Base-by-base conservation (phyloP, 2,888 invertebrate genomes). In the Watsonalla cultraria region DNA sequence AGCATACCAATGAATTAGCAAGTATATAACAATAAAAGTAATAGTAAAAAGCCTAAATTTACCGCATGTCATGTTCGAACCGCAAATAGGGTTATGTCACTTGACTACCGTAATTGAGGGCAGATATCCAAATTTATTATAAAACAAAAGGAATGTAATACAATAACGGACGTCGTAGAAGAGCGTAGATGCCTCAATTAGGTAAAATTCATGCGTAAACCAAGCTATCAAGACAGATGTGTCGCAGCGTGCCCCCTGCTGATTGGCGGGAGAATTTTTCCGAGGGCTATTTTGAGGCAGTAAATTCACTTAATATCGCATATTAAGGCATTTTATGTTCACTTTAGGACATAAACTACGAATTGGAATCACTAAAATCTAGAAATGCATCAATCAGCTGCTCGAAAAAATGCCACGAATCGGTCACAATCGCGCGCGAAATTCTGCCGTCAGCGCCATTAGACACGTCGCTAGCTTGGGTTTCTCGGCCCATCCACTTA, bases 381-480 rank as follows among this genome's bases (percentile, higher is more conserved):
- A 55, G 60, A 77, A 80, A 75, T 74, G 60, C 61, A 66, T 71
- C 70, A 77, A 82, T 87, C 84, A 86, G 86, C 82, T 87, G 85
- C 80, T 72, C 62, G 76, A 89, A 90, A 86, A 88, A 84, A 86
- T 90, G 90, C 90, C 90, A 90, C 90, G 90, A 90, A 90, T 84
- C 85, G 86, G 88, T 85, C 86, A 85, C 80, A 89, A 88, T 88
- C 90, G 91, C 90, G 91, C 91, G 91, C 91, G 90, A 91, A 91
- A 89, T 84, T 76, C 80, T 86, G 74, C 77, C 86, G 84, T 88
- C 87, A 88, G 84, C 91, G 91, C 91, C 91, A 91, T 91, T 91
- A 87, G 88, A 91, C 91, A 91, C 91, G 91, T 91, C 89, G 91
- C 84, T 79, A 84, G 85, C 87, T 86, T 84, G 84, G 84, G 82